phyloP scores from a whole-genome alignment of 2,797 vertebrate species.

The Periophthalmus magnuspinnatus region DNA sequence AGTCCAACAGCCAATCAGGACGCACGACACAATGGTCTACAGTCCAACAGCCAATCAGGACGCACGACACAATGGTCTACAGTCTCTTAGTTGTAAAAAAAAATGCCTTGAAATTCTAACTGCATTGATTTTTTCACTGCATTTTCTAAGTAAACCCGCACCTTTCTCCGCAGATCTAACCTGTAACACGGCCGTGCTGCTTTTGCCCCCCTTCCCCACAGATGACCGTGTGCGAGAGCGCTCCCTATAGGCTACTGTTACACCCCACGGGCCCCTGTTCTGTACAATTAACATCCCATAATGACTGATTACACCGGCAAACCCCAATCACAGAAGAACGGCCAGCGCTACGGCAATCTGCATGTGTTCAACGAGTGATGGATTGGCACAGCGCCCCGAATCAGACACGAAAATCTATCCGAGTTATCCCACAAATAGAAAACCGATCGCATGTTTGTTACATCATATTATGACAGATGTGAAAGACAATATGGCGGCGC shows the following conservation, averaged over 20 bases:
- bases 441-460: conserved; percentile 70
- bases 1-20: too few species aligned
- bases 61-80: too few species aligned
- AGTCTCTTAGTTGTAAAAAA: too few species aligned
- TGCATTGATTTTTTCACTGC: too few species aligned
- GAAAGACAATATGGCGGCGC: conserved; percentile 37
- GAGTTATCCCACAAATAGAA: conserved; percentile 71
- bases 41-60: too few species aligned
- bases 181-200: not conserved
- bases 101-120: too few species aligned
- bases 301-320: conserved; percentile 69
- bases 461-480: conserved; percentile 70
- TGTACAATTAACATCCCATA: conserved; percentile 69
- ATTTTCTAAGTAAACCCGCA: too few species aligned
- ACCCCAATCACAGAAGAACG: conserved; percentile 58
- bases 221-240: not conserved
- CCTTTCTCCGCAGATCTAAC: too few species aligned
- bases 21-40: too few species aligned
- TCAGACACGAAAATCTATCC: conserved; percentile 71
- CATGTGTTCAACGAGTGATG: conserved; percentile 65
- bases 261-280: conserved; percentile 51
- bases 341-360: conserved; percentile 40
- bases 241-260: conserved; percentile 37
- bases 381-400: conserved; percentile 47
- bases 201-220: not conserved